phyloP scores from a whole-genome alignment of 2,113 vertebrate genomes.

The Entomyzon cyanotis region DNA sequence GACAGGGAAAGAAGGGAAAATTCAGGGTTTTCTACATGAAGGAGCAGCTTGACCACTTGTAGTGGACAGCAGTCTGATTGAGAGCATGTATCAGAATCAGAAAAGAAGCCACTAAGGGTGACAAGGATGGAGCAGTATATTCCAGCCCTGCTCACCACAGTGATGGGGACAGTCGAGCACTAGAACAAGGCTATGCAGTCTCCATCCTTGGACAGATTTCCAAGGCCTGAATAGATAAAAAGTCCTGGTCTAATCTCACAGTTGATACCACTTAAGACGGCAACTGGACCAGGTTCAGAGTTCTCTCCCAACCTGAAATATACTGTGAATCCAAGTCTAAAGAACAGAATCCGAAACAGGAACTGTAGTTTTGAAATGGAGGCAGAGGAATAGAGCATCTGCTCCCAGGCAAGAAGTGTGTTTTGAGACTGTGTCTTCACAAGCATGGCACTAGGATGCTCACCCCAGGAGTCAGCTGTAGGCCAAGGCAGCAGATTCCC shows the following conservation, averaged over 20 bases:
- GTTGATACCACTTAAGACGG: background rate
- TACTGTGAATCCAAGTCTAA: background rate
- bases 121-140: background rate
- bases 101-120: background rate
- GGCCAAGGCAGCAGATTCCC: background rate
- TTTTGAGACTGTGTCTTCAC: background rate
- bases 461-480: background rate
- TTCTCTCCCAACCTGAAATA: background rate
- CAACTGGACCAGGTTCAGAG: background rate
- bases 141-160: background rate
- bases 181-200: background rate
- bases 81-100: background rate
- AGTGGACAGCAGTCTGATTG: background rate
- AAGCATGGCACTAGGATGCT: background rate
- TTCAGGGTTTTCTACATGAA: rapidly evolving
- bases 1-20: background rate
- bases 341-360: background rate
- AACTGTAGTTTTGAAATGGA: background rate
- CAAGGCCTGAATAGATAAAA: background rate
- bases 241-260: background rate
- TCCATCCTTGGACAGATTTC: background rate
- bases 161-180: background rate
- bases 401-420: background rate
- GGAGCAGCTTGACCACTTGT: background rate
- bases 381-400: background rate